These are phyloP conservation scores for Dendropsophus ebraccatus DNA, from an alignment of 2,113 vertebrate genomes.

Conservation along the genomic window DNA sequence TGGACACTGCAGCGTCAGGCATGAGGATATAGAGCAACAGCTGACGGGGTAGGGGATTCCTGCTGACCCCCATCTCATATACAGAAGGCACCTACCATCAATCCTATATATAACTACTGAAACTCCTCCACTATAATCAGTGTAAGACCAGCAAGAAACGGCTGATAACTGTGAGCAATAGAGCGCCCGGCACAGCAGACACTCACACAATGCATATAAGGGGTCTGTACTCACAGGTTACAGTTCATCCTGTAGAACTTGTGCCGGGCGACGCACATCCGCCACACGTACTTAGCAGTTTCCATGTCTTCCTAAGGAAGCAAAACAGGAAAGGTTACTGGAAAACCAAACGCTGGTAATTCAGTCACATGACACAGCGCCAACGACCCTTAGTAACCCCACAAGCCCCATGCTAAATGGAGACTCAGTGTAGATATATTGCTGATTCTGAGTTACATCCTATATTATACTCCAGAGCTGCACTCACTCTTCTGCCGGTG, in stretches of 20 bases:
- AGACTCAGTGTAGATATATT: neutral
- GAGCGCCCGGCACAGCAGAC: neutral
- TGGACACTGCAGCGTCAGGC: neutral
- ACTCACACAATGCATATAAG: neutral
- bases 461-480: neutral
- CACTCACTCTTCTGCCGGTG: too few relatives aligned
- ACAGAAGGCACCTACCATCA: neutral
- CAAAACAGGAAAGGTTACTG: slow-evolving; percentile 53
- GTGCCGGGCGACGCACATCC: slow-evolving; percentile 94
- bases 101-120: neutral
- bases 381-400: neutral
- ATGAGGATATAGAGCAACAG: neutral
- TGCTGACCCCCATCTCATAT: neutral
- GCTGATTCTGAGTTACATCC: neutral
- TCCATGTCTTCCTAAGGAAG: slow-evolving; percentile 96
- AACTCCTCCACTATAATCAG: neutral
- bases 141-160: neutral
- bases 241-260: slow-evolving; percentile 97
- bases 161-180: neutral
- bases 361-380: neutral
- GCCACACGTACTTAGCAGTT: slow-evolving; percentile 97
- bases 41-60: neutral
- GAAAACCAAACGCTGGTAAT: slow-evolving; percentile 1
- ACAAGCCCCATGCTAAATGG: too few relatives aligned
- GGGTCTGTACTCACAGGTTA: slow-evolving; percentile 87